These are phyloP conservation scores for Leptopilina boulardi DNA, from an alignment of 1,140 invertebrate species.

Conservation along the genomic window DNA sequence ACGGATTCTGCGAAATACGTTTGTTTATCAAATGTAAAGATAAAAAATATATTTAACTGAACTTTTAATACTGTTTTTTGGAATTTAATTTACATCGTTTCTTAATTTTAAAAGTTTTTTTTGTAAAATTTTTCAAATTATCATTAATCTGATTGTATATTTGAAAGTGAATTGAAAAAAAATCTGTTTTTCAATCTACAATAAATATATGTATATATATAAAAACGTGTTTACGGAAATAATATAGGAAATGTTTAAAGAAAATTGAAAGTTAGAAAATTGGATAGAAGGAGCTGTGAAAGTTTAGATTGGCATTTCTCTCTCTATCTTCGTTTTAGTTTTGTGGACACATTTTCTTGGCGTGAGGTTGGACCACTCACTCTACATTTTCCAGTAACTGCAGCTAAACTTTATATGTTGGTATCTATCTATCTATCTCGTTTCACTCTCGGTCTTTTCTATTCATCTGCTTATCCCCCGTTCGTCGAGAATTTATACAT, in stretches of 20 bases:
- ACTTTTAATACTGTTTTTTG: no score
- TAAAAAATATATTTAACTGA: no score
- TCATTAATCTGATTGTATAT: no score
- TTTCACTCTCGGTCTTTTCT: background rate
- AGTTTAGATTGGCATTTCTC: conserved; percentile 12
- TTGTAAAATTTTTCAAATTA: no score
- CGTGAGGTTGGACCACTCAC: conserved; percentile 13
- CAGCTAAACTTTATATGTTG: conserved; percentile 5
- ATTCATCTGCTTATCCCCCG: background rate
- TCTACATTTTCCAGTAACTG: conserved; percentile 3
- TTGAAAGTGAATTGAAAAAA: no score
- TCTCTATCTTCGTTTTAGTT: conserved; percentile 15
- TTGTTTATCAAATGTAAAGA: no score
- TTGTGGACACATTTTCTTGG: conserved; percentile 12
- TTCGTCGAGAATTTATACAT: background rate
- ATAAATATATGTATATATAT: background rate
- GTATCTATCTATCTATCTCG: background rate
- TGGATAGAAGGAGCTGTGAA: background rate
- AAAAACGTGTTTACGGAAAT: background rate
- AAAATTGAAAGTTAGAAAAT: background rate
- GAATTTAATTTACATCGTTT: no score
- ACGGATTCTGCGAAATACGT: no score
- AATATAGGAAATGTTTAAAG: background rate
- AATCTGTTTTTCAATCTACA: no score
- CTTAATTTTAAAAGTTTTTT: no score